Percentiles rank a stretch among this genome's conserved stretches.
Evolutionary conservation across 2,113 vertebrate genomes (phyloP).

Genomic region (Phrynosoma blainvillii): DNA sequence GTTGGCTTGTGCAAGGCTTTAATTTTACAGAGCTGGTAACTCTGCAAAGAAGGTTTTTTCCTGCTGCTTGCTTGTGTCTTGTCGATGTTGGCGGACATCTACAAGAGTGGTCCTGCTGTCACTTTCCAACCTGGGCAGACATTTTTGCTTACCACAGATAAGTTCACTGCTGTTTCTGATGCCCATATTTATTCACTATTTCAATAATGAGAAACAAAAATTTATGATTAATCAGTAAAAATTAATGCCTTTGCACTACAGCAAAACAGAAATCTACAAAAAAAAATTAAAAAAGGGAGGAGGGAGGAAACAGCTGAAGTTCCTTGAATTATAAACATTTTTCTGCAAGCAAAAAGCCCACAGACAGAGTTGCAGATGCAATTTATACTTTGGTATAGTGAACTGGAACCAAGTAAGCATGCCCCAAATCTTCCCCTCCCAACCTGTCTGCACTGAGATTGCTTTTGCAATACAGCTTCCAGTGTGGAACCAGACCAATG

Average conservation of each 20-base stretch:
- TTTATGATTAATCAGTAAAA: not conserved
- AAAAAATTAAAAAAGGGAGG: not conserved
- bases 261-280: not conserved
- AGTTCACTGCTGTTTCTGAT: not conserved
- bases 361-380: not conserved
- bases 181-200: slow-evolving; percentile 29
- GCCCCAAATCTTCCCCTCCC: slow-evolving; percentile 13
- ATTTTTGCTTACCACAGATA: not conserved
- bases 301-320: too few relatives aligned
- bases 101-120: not conserved
- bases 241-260: not conserved
- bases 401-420: fast-evolving
- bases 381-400: not conserved
- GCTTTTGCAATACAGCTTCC: slow-evolving; percentile 56
- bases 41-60: slow-evolving; percentile 1
- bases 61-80: not conserved
- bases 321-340: not conserved
- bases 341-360: not conserved
- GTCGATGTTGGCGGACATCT: not conserved
- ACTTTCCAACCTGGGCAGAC: slow-evolving; percentile 4
- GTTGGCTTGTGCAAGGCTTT: not conserved
- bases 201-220: slow-evolving; percentile 14
- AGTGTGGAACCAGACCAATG: slow-evolving; percentile 36
- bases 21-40: not conserved
- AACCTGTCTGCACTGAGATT: slow-evolving; percentile 48